phyloP scores from a whole-genome alignment of 2,113 vertebrate genomes.

The Embiotoca jacksoni region DNA sequence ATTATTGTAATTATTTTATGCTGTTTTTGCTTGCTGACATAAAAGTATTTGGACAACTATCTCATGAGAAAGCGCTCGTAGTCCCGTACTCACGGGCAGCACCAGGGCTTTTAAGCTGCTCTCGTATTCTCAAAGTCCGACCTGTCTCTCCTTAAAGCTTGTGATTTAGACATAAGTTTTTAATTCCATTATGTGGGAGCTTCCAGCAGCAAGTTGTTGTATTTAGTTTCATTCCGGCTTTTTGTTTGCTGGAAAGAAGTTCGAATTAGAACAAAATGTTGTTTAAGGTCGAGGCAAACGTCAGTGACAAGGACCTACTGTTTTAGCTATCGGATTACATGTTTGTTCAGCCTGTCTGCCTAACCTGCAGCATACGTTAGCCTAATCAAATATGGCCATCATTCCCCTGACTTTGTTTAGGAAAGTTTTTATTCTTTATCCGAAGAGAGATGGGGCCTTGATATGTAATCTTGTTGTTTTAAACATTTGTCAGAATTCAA shows the following conservation, averaged over 20 bases:
- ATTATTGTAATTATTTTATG: conserved; percentile 81
- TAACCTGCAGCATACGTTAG: conserved; percentile 76
- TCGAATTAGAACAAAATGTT: conserved; percentile 78
- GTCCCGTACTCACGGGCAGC: conserved; percentile 49
- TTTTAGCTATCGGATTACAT: conserved; percentile 79
- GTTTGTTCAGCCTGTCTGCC: conserved; percentile 78
- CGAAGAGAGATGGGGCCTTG: conserved; percentile 71
- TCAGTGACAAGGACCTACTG: conserved; percentile 71
- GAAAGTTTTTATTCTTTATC: conserved; percentile 71
- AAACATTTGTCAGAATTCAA: conserved; percentile 83
- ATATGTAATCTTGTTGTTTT: conserved; percentile 78
- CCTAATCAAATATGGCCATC: conserved; percentile 78
- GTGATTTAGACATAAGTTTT: conserved; percentile 77
- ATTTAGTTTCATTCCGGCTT: conserved; percentile 73
- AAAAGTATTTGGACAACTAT: conserved; percentile 77
- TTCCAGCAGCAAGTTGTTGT: conserved; percentile 76
- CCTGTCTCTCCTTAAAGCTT: conserved; percentile 55
- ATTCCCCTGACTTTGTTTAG: conserved; percentile 75
- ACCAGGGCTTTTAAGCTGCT: conserved; percentile 50
- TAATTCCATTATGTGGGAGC: conserved; percentile 73
- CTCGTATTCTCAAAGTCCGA: conserved; percentile 57
- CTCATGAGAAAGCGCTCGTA: conserved; percentile 75
- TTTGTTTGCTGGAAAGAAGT: conserved; percentile 77
- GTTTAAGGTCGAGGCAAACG: conserved; percentile 76
- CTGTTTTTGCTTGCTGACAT: conserved; percentile 76